Conservation (phyloP, 2,797 vertebrate genomes). For the Falco columbarius region DNA sequence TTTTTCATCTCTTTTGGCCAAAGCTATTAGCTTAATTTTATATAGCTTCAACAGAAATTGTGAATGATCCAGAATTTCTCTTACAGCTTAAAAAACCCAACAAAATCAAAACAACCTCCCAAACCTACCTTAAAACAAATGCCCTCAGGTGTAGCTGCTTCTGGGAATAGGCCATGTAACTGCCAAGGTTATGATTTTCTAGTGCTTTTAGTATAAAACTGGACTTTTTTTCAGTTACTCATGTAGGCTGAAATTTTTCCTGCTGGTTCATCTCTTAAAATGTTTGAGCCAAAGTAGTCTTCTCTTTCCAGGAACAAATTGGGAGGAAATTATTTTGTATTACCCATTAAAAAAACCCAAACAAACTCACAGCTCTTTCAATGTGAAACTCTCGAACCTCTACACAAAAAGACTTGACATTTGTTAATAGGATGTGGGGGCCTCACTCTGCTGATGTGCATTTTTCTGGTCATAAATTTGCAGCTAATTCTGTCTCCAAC, state of each 20-base stretch:
- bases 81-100: neutral
- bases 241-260: slow-evolving; percentile 16
- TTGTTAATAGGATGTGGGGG: neutral
- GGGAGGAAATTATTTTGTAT: slow-evolving; percentile 61
- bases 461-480: neutral
- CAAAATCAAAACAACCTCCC: neutral
- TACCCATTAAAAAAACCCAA: slow-evolving; percentile 4
- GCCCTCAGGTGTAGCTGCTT: neutral
- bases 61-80: neutral
- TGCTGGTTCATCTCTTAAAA: slow-evolving; percentile 48
- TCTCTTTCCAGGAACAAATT: slow-evolving; percentile 68
- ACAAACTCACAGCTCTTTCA: slow-evolving; percentile 47
- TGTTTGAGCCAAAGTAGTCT: slow-evolving; percentile 33
- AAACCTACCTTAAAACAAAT: neutral
- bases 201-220: neutral
- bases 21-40: neutral
- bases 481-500: neutral
- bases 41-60: neutral
- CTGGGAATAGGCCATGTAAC: neutral
- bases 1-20: slow-evolving; percentile 7
- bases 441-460: neutral
- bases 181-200: neutral
- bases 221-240: neutral
- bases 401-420: neutral
- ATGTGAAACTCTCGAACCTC: neutral